Evolutionary conservation across 2,113 vertebrate genomes (phyloP).

Genomic region (Amia ocellicauda): DNA sequence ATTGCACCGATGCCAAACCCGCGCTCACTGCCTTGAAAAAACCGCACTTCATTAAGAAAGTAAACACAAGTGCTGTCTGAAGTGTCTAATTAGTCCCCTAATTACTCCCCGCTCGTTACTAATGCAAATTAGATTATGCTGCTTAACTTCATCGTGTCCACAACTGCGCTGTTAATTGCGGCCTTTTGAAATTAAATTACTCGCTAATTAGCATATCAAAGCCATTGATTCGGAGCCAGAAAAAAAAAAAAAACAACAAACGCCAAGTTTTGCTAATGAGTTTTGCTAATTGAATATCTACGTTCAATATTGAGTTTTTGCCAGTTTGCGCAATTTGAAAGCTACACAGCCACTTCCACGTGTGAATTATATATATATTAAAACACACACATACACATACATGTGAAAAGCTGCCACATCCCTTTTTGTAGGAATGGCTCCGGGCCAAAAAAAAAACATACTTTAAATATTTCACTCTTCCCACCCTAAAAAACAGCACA

Average conservation of each 20-base stretch:
- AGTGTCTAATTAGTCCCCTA: slow-evolving; percentile 99
- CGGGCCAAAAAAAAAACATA: too few species aligned
- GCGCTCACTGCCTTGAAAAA: slow-evolving; percentile 53
- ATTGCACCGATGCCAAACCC: slow-evolving; percentile 34
- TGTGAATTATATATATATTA: slow-evolving; percentile 12
- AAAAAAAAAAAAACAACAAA: slow-evolving; percentile 88
- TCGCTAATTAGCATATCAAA: slow-evolving; percentile 99
- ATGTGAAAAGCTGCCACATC: too few species aligned
- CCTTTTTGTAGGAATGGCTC: too few species aligned
- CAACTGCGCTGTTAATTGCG: slow-evolving; percentile 99
- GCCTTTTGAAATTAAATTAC: slow-evolving; percentile 99
- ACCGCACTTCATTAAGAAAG: slow-evolving; percentile 99
- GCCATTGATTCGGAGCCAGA: slow-evolving; percentile 96
- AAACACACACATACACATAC: too few species aligned
- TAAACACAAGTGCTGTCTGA: slow-evolving; percentile 99
- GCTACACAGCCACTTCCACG: slow-evolving; percentile 37
- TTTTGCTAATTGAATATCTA: slow-evolving; percentile 97
- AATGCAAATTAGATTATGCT: slow-evolving; percentile 99
- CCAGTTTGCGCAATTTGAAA: slow-evolving; percentile 55
- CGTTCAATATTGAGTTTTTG: slow-evolving; percentile 54
- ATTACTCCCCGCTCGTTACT: slow-evolving; percentile 99
- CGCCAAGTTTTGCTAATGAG: slow-evolving; percentile 99
- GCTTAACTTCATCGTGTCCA: slow-evolving; percentile 99
- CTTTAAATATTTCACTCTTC: too few species aligned
- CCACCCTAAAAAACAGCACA: too few species aligned